Evolutionary conservation across 2,888 invertebrate genomes (phyloP).

Genomic region (Endomychus coccineus): DNA sequence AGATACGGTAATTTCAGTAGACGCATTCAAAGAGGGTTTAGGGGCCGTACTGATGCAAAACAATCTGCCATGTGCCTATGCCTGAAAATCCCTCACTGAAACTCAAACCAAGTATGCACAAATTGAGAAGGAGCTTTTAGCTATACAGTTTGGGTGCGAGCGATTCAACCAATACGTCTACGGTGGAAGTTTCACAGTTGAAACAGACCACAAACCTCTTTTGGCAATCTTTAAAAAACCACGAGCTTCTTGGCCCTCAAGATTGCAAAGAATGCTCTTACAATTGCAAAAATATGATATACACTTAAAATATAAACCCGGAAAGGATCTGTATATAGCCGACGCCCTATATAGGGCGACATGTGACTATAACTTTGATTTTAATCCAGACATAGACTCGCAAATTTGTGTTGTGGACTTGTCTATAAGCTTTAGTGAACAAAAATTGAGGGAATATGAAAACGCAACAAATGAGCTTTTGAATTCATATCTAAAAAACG

Average conservation of each 20-base stretch:
- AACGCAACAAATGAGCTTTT: slow-evolving; percentile 1
- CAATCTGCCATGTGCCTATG: slow-evolving; percentile 30
- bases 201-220: slow-evolving; percentile 36
- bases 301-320: slow-evolving; percentile 17
- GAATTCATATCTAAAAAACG: slow-evolving; percentile 9
- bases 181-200: slow-evolving; percentile 27
- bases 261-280: slow-evolving; percentile 19
- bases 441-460: slow-evolving; percentile 8
- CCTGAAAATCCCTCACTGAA: slow-evolving; percentile 28
- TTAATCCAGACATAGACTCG: too few species aligned
- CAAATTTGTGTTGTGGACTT: slow-evolving; percentile 12
- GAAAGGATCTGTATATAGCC: slow-evolving; percentile 18
- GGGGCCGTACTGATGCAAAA: slow-evolving; percentile 31
- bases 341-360: slow-evolving; percentile 16
- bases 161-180: slow-evolving; percentile 31
- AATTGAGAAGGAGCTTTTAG: slow-evolving; percentile 38
- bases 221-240: slow-evolving; percentile 28
- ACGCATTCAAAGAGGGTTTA: slow-evolving; percentile 33
- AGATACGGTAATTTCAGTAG: slow-evolving; percentile 24
- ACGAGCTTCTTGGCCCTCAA: slow-evolving; percentile 13
- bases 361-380: slow-evolving; percentile 13
- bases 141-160: slow-evolving; percentile 23
- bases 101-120: slow-evolving; percentile 32
- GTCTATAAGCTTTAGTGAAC: slow-evolving; percentile 2
- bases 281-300: slow-evolving; percentile 17